These are phyloP conservation scores for Chironomus tentans DNA, from an alignment of 2,888 invertebrate genomes.

Conservation along the genomic window DNA sequence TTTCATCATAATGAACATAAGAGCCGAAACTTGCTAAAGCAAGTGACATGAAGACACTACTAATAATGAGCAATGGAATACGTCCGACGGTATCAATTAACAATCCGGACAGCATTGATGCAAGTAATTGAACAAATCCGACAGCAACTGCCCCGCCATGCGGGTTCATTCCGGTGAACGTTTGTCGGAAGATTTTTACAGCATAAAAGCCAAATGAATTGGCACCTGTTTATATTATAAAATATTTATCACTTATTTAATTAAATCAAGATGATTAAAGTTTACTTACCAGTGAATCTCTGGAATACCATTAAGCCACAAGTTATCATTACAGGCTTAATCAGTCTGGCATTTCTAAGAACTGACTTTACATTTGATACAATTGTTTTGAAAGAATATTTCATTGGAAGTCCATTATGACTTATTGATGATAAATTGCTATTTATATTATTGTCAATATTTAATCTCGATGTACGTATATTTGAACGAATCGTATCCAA, in stretches of 20 bases:
- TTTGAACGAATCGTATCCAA: constrained; percentile 61
- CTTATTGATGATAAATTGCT: constrained; percentile 36
- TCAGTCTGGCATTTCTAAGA: constrained; percentile 43
- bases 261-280: not conserved
- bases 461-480: constrained; percentile 44
- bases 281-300: constrained; percentile 46
- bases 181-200: constrained; percentile 76
- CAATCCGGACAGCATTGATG: constrained; percentile 69
- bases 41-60: constrained; percentile 75
- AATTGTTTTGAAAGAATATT: constrained; percentile 40
- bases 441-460: constrained; percentile 23
- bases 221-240: constrained; percentile 49
- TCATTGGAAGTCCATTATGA: constrained; percentile 44
- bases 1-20: constrained; percentile 71
- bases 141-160: constrained; percentile 78
- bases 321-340: constrained; percentile 71
- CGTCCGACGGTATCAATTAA: constrained; percentile 81
- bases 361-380: constrained; percentile 28
- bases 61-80: constrained; percentile 71
- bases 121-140: constrained; percentile 74
- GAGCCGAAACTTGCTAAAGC: constrained; percentile 79
- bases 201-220: constrained; percentile 80
- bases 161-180: constrained; percentile 71
- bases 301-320: constrained; percentile 86
- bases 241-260: no score